These are phyloP conservation scores for Lepus townsendii DNA, from an alignment of 2,797 vertebrate species.

Conservation along the genomic window DNA sequence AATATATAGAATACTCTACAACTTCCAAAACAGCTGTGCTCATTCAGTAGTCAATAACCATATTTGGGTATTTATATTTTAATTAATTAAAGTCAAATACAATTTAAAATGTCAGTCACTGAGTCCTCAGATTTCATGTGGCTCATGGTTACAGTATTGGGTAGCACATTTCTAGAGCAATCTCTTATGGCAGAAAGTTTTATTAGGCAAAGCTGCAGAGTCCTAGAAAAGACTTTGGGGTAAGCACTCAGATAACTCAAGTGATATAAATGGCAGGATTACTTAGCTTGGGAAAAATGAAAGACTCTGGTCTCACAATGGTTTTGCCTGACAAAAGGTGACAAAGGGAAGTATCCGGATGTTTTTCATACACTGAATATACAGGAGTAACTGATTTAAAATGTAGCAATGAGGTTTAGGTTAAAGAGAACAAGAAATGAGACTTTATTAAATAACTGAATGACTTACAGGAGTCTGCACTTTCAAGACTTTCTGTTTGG, in stretches of 20 bases:
- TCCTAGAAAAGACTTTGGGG: not conserved
- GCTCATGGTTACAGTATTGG: not conserved
- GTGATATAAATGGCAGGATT: conserved; percentile 61
- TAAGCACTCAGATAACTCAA: not conserved
- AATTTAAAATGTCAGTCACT: not conserved
- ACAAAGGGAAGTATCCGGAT: no score
- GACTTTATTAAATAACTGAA: not conserved
- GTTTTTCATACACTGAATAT: not conserved
- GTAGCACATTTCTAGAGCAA: conserved; percentile 1
- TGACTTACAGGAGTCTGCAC: not conserved
- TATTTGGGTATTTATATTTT: conserved; percentile 46
- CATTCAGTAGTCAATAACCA: not conserved
- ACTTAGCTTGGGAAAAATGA: conserved; percentile 35
- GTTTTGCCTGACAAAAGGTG: not conserved
- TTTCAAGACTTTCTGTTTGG: not conserved
- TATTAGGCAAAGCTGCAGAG: not conserved
- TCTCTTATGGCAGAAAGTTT: not conserved
- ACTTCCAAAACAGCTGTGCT: not conserved
- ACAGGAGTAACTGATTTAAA: conserved; percentile 53
- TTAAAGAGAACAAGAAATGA: not conserved
- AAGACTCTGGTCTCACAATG: not conserved
- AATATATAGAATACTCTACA: not conserved
- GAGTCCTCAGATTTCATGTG: not conserved
- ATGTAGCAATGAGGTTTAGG: not conserved
- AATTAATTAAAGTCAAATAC: conserved; percentile 50